These are phyloP conservation scores for Rissa tridactyla DNA, from an alignment of 2,113 vertebrate species.

Conservation along the genomic window DNA sequence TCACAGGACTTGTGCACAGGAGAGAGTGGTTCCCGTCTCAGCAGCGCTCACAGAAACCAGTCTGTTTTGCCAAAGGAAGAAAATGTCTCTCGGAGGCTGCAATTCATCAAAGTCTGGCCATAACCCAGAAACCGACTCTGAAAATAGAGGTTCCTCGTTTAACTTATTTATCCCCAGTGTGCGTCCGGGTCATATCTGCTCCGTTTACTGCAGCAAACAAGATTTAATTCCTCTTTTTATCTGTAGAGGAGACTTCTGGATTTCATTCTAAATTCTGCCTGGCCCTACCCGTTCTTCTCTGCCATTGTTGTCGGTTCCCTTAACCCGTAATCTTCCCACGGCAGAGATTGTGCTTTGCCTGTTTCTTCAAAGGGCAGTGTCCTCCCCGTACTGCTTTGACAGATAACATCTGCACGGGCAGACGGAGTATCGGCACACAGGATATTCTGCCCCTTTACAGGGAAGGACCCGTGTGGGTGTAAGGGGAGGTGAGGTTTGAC, in stretches of 20 bases:
- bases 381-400: not conserved
- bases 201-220: not conserved
- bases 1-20: not conserved
- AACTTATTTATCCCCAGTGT: not conserved
- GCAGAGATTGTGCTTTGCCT: not conserved
- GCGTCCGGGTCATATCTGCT: not conserved
- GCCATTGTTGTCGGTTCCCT: not conserved
- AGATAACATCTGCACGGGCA: not conserved
- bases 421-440: not conserved
- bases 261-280: not conserved
- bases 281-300: not conserved
- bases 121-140: not conserved
- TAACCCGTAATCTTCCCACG: not conserved
- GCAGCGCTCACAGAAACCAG: not conserved
- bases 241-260: not conserved
- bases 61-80: not conserved
- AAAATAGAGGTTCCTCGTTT: conserved; percentile 6
- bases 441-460: not conserved
- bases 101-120: conserved; percentile 12
- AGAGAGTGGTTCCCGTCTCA: not conserved
- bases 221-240: not conserved
- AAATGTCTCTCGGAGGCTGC: not conserved
- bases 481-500: not conserved
- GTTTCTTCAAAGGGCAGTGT: not conserved
- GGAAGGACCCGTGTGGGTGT: not conserved